phyloP scores from a whole-genome alignment of 2,113 vertebrate species.

The Ailurus styani region DNA sequence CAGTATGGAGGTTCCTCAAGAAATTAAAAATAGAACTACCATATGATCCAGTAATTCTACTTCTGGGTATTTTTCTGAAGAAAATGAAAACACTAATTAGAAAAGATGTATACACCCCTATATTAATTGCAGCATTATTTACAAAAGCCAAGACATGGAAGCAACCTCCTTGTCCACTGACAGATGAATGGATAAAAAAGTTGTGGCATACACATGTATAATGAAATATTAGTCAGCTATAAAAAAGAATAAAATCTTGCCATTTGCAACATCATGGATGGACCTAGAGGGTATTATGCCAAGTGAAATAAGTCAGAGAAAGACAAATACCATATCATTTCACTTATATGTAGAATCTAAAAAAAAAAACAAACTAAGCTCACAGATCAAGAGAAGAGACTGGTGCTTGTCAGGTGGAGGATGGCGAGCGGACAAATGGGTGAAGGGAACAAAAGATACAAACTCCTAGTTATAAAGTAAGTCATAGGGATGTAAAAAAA shows the following conservation, averaged over 20 bases:
- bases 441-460: neutral
- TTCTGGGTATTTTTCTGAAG: neutral
- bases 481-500: neutral
- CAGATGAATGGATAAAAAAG: neutral
- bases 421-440: neutral
- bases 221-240: neutral
- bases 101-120: neutral
- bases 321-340: neutral
- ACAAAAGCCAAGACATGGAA: neutral
- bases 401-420: neutral
- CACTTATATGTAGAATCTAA: neutral
- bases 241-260: neutral
- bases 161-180: neutral
- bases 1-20: neutral
- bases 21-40: neutral
- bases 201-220: neutral
- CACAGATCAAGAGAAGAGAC: neutral
- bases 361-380: neutral
- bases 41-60: neutral
- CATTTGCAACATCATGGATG: neutral
- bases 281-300: neutral
- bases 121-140: neutral
- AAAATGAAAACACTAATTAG: neutral
- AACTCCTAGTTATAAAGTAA: neutral
- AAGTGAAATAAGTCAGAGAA: neutral